These are phyloP conservation scores for Embidobia sp. DNA, from an alignment of 2,888 invertebrate species.

Conservation along the genomic window DNA sequence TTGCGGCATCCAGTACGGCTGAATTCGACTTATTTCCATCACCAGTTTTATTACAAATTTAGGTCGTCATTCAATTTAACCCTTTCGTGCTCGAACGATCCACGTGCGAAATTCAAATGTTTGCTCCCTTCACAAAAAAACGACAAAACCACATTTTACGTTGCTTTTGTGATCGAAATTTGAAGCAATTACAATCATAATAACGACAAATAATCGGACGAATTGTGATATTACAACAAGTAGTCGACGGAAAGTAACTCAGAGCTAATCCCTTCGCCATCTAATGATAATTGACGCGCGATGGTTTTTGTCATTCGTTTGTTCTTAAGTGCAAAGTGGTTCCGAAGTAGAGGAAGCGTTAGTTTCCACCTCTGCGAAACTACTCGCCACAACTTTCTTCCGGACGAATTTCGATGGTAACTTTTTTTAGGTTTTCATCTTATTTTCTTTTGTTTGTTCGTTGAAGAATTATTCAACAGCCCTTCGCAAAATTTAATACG, in stretches of 20 bases:
- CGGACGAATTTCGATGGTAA: constrained; percentile 38
- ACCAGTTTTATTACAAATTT: constrained; percentile 48
- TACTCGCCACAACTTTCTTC: constrained; percentile 19
- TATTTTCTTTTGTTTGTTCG: constrained; percentile 17
- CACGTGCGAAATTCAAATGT: constrained; percentile 50
- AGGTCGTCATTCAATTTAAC: constrained; percentile 60
- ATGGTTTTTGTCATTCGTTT: constrained; percentile 16
- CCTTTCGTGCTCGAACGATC: constrained; percentile 47
- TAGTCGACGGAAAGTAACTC: not conserved
- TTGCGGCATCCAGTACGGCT: not conserved
- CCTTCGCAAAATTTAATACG: constrained; percentile 40
- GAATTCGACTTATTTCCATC: constrained; percentile 47
- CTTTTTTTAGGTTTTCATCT: no score
- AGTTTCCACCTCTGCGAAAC: not conserved
- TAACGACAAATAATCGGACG: no score
- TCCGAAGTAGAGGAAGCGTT: not conserved
- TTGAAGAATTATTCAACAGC: constrained; percentile 42
- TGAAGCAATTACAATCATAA: no score
- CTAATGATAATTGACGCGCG: constrained; percentile 36
- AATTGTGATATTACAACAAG: no score
- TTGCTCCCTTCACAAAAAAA: not conserved
- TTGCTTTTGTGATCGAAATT: no score
- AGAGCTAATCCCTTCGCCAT: constrained; percentile 46
- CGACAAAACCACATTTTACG: no score
- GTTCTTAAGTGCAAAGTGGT: not conserved